Evolutionary conservation across 2,113 vertebrate species (phyloP), one percentile per base, ranked within the genome.

Genomic region (Pseudolaguvia tuberculata): DNA sequence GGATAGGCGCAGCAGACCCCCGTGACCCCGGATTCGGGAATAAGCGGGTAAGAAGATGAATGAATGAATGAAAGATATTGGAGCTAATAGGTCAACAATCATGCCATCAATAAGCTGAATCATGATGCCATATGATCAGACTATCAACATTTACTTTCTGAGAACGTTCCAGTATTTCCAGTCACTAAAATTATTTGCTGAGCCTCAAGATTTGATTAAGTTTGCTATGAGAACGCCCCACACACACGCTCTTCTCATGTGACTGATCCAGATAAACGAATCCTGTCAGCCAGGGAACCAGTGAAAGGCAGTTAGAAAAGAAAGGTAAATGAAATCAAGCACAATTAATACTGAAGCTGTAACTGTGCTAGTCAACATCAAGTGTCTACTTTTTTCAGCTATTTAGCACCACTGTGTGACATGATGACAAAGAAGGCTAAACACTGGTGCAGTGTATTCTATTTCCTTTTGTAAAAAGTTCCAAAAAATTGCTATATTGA

Each of bases 201-300:
- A 80, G 77, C 77, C 69, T 55, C 67, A 7, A 57, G 69, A 58
- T 59, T 4, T 85, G 72, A 89, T 86, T 80, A 76, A 62, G 80
- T 72, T 55, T 84, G 87, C 85, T 80, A 68, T 74, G 47, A 56
- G 25, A 67, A 63, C 35, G 45, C 11, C 72, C 53, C 1, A 52
- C 76, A 63, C 50, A 20, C 14, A 47, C 8, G 0, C 79, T 75
- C 55, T 71, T 79, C 62, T 67, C 69, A 72, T 82, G 72, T 82
- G 82, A 83, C 78, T 50, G 76, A 74, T 73, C 18, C 15, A 76
- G 53, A 58, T 73, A 31, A 42, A 31, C 3, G 18, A 58, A 61
- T n/a, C 45, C 57, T 8, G 61, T 62, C 47, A 53, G 4, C 29
- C 48, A 25, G 2, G 3, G 47, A 73, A 52, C 39, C 70, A 59